Evolutionary conservation across 2,888 invertebrate genomes (phyloP).

Genomic region (Nymphalis c-album): DNA sequence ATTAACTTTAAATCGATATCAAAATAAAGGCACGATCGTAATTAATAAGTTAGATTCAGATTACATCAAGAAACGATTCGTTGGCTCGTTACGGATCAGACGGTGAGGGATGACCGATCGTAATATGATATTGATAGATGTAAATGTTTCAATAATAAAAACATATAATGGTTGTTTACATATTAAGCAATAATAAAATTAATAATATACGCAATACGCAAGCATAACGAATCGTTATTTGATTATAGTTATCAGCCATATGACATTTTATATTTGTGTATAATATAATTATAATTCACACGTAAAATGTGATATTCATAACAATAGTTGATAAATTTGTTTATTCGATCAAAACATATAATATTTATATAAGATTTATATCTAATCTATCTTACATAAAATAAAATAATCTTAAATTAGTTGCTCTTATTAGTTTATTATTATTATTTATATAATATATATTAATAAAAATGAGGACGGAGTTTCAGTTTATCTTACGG

Average conservation of each 20-base stretch:
- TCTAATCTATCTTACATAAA: conserved; percentile 7
- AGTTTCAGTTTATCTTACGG: conserved; percentile 20
- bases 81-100: too few species aligned
- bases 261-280: too few species aligned
- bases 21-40: background rate
- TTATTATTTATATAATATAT: conserved; percentile 1
- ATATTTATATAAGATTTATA: background rate
- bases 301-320: background rate
- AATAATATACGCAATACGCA: too few species aligned
- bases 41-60: too few species aligned
- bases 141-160: too few species aligned
- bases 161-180: too few species aligned
- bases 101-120: too few species aligned
- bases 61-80: too few species aligned
- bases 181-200: too few species aligned
- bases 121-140: too few species aligned
- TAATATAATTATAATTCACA: background rate
- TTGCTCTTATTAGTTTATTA: background rate
- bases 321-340: background rate
- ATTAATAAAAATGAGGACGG: conserved; percentile 23
- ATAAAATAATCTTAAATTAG: background rate
- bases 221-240: too few species aligned
- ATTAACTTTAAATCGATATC: background rate
- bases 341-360: background rate
- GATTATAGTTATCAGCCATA: too few species aligned